A percentile compares a stretch with the other conserved stretches of the same genome.
These are phyloP conservation scores for Choloepus hoffmanni DNA, from an alignment of 2,113 vertebrate species.

Conservation along the genomic window DNA sequence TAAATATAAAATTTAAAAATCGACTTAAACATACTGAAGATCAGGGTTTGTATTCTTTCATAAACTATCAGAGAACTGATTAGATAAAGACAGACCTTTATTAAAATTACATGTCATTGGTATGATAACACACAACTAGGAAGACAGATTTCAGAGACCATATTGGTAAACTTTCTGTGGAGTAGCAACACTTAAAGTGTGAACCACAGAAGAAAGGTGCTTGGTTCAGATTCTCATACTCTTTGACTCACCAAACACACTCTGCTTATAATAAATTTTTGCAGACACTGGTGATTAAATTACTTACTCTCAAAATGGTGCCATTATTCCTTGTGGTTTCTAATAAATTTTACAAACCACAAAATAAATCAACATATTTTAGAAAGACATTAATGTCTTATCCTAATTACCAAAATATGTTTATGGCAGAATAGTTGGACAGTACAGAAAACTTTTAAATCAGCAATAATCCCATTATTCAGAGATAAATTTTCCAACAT, in stretches of 20 bases:
- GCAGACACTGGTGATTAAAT: background rate
- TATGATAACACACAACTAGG: background rate
- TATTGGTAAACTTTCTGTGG: background rate
- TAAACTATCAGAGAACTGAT: background rate
- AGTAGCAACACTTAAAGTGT: background rate
- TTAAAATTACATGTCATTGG: background rate
- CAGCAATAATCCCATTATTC: background rate
- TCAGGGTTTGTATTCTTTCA: background rate
- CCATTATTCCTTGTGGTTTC: background rate
- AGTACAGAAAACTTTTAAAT: constrained; percentile 1
- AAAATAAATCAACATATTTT: constrained; percentile 8
- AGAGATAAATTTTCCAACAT: background rate
- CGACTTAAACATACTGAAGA: background rate
- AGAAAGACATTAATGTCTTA: background rate
- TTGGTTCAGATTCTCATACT: background rate
- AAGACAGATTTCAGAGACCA: background rate
- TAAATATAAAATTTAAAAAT: constrained; percentile 36
- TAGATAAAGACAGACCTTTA: constrained; percentile 1
- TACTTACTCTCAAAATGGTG: background rate
- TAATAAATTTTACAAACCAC: constrained; percentile 9
- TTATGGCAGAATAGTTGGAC: background rate
- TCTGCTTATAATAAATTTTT: background rate
- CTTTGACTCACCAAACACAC: background rate
- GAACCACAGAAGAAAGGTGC: background rate
- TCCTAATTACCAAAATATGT: background rate